phyloP scores from a whole-genome alignment of 2,888 invertebrate genomes.

The Leuctra nigra region DNA sequence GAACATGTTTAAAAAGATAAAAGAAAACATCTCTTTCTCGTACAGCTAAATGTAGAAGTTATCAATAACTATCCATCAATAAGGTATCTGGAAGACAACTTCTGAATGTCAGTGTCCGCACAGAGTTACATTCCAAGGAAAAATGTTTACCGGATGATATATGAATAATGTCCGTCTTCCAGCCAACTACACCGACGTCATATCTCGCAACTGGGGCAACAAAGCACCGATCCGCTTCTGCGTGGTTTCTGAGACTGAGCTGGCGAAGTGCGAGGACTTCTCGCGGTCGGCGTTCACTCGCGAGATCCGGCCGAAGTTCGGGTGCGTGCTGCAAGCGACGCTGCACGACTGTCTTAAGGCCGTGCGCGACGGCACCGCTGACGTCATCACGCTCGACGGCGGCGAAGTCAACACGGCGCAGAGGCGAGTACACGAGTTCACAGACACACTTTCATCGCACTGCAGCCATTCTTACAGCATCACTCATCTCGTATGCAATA shows the following conservation, averaged over 20 bases:
- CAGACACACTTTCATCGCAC: no score
- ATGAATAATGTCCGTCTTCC: no score
- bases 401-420: conserved; percentile 46
- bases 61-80: no score
- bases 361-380: conserved; percentile 61
- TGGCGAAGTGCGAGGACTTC: conserved; percentile 67
- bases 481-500: no score
- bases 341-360: conserved; percentile 59
- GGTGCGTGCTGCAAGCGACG: conserved; percentile 61
- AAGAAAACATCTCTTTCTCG: no score
- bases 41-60: no score
- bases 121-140: no score
- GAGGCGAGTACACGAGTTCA: conserved; percentile 35
- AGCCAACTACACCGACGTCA: conserved; percentile 57
- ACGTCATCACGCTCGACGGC: conserved; percentile 61
- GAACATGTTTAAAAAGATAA: no score
- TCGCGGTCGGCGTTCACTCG: conserved; percentile 66
- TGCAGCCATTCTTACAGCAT: no score
- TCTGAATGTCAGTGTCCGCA: no score
- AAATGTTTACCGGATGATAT: no score
- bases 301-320: conserved; percentile 70
- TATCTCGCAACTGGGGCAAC: conserved; percentile 65
- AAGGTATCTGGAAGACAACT: no score
- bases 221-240: conserved; percentile 51
- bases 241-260: conserved; percentile 56